A percentile compares a stretch with the other conserved stretches of the same genome.
Conservation (phyloP, 2,797 vertebrate genomes). For the Epinephelus malabaricus region DNA sequence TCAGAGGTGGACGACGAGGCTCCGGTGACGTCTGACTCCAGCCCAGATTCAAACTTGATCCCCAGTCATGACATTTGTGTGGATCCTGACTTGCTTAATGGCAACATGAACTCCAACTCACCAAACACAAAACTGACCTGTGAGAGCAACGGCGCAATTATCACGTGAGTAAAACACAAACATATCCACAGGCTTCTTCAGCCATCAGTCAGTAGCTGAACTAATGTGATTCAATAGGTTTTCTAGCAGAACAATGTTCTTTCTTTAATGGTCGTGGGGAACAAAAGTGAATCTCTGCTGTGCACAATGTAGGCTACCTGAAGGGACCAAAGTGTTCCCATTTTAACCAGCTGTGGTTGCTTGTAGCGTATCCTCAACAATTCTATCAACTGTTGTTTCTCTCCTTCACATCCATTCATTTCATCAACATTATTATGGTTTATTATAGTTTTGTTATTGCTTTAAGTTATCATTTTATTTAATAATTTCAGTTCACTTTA, state of each 20-base stretch:
- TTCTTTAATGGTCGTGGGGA: conserved; percentile 39
- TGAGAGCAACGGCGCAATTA: conserved; percentile 86
- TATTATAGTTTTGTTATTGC: not conserved
- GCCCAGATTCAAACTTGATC: conserved; percentile 71
- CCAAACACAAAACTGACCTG: conserved; percentile 54
- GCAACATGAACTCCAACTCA: conserved; percentile 69
- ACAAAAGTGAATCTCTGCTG: conserved; percentile 54
- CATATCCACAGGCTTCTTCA: conserved; percentile 8
- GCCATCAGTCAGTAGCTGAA: conserved; percentile 25
- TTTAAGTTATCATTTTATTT: not conserved
- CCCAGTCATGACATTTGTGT: conserved; percentile 47
- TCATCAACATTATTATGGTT: conserved; percentile 28
- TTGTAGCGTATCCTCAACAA: conserved; percentile 13
- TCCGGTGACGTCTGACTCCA: conserved; percentile 71
- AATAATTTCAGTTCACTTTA: not conserved
- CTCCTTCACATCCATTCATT: conserved; percentile 30
- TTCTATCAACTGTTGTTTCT: conserved; percentile 46
- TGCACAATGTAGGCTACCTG: conserved; percentile 45
- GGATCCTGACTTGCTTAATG: conserved; percentile 84
- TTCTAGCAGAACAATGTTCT: conserved; percentile 41
- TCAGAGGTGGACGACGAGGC: conserved; percentile 78
- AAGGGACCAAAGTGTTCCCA: conserved; percentile 43
- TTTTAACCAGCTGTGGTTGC: conserved; percentile 8
- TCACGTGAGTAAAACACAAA: conserved; percentile 91
- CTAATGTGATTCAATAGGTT: conserved; percentile 44